Evolutionary conservation across 2,113 vertebrate genomes (phyloP), one percentile per base, ranked within the genome.

Genomic region (Coregonus clupeaformis): DNA sequence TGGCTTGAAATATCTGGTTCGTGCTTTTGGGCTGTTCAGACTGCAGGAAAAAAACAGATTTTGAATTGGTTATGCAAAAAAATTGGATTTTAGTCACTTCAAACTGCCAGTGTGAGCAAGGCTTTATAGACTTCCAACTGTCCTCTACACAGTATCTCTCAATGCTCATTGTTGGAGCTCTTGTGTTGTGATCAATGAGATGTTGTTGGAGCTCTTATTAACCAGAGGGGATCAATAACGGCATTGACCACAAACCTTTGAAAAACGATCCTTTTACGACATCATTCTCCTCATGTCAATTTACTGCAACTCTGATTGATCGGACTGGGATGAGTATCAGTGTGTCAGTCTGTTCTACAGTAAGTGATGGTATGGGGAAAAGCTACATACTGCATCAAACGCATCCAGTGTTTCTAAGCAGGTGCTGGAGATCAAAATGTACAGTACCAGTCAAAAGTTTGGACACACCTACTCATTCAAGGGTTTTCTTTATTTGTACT

Each of bases 241-340:
- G 81, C 83, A 88, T 79, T 83, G 73, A 79, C 81, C 57, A 73
- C 45, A 18, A 79, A 82, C 70, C 79, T 82, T 85, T 82, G 59
- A 81, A 80, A 74, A 88, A 82, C 81, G 74, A 60, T 66, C 57
- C 72, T 52, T 71, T 6, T 5, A 77, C 16, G 12, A 59, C 84
- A 85, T 86, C 62, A 84, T 87, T 87, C 88, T 82, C 66, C 66
- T 73, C 27, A 68, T 78, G 80, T 88, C 86, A 74, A 55, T 82
- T 80, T 66, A 49, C 29, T 4, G 36, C 75, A 78, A 63, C 76
- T 76, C 59, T 76, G 81, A 91, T 87, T 80, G 82, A 89, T 89
- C 74, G n/a, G 5, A 1, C 64, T 5, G 69, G 24, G 12, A 73
- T 32, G 82, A 83, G 71, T 72, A 66, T 65, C 16, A 14, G 6